A percentile compares a stretch with the other conserved stretches of the same genome.
Evolutionary conservation across 2,888 invertebrate species (phyloP).

Genomic region (Tortrix viridana): DNA sequence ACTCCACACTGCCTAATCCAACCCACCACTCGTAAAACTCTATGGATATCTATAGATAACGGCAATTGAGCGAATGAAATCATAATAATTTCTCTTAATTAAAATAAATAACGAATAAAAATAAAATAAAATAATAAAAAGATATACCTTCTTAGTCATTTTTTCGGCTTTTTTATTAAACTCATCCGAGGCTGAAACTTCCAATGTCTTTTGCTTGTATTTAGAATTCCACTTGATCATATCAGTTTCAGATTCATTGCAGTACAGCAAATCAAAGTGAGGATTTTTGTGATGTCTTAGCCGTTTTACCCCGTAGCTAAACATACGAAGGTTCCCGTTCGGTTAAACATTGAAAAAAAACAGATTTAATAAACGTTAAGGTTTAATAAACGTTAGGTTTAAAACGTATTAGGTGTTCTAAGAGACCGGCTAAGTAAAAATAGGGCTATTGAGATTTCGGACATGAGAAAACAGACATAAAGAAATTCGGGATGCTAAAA

Average conservation of each 20-base stretch:
- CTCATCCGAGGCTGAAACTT: slow-evolving; percentile 77
- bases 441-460: too few relatives aligned
- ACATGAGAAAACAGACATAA: too few relatives aligned
- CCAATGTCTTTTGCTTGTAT: slow-evolving; percentile 70
- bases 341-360: too few relatives aligned
- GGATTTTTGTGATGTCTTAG: slow-evolving; percentile 55
- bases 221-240: slow-evolving; percentile 81
- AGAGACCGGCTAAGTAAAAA: too few relatives aligned
- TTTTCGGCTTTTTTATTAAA: slow-evolving; percentile 78
- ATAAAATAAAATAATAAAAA: neutral
- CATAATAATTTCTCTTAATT: neutral
- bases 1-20: slow-evolving; percentile 74
- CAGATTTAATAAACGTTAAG: too few relatives aligned
- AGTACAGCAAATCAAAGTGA: slow-evolving; percentile 72
- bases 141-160: slow-evolving; percentile 67
- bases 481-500: too few relatives aligned
- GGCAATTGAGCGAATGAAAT: neutral
- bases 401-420: too few relatives aligned
- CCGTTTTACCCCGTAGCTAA: neutral
- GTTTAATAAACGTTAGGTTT: too few relatives aligned
- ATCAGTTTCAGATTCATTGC: slow-evolving; percentile 74
- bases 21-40: slow-evolving; percentile 85
- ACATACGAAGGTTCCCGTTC: neutral
- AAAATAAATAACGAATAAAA: neutral
- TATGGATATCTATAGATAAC: slow-evolving; percentile 70